phyloP scores from a whole-genome alignment of 2,113 vertebrate genomes.

The Syngnathus typhle region DNA sequence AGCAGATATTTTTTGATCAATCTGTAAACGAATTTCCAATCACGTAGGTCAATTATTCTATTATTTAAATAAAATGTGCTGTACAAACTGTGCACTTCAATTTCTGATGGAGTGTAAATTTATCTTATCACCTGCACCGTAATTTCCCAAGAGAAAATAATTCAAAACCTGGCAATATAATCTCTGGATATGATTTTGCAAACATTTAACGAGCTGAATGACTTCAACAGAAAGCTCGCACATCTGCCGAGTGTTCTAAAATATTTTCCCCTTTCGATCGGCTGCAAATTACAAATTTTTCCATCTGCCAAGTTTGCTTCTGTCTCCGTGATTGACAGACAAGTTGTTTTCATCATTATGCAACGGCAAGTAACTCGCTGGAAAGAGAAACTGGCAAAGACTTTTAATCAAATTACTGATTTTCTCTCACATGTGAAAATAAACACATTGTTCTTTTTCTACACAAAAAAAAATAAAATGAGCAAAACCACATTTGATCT shows the following conservation, averaged over 20 bases:
- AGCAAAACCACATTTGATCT: slow-evolving; percentile 32
- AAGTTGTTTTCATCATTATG: slow-evolving; percentile 2
- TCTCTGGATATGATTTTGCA: slow-evolving; percentile 7
- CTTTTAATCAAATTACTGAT: slow-evolving; percentile 4
- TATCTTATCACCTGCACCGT: slow-evolving; percentile 6
- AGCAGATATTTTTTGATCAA: too few relatives aligned
- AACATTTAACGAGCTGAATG: slow-evolving; percentile 6
- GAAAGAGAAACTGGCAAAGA: background rate
- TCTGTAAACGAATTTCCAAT: background rate
- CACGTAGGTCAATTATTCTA: background rate
- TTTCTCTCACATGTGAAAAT: slow-evolving; percentile 9
- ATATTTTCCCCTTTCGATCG: slow-evolving; percentile 11
- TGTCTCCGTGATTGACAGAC: slow-evolving; percentile 8
- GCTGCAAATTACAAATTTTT: slow-evolving; percentile 22
- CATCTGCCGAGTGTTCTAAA: slow-evolving; percentile 18
- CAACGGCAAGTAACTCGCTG: background rate
- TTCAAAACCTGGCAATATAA: slow-evolving; percentile 6
- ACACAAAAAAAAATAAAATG: slow-evolving; percentile 13
- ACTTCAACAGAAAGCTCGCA: slow-evolving; percentile 3
- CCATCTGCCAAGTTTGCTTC: slow-evolving; percentile 19
- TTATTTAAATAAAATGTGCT: background rate
- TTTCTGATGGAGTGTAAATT: background rate
- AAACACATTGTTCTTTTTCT: slow-evolving; percentile 19
- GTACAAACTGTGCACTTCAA: background rate
- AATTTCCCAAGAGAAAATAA: slow-evolving; percentile 14